A percentile compares a stretch with the other conserved stretches of the same genome.
These are phyloP conservation scores for Venustaconcha ellipsiformis DNA, from an alignment of 1,140 invertebrate species.

Conservation along the genomic window DNA sequence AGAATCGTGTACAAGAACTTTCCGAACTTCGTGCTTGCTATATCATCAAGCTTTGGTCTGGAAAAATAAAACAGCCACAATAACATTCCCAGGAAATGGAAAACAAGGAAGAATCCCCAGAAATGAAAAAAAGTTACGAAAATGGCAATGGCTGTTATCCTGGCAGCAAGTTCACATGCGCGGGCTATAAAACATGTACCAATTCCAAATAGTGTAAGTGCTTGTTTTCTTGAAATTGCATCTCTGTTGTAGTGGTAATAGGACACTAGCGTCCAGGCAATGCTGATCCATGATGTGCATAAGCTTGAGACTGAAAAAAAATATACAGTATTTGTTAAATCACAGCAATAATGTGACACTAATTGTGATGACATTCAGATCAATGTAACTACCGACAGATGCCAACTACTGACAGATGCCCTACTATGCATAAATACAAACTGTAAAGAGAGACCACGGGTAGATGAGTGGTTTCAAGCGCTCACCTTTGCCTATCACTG, in stretches of 20 bases:
- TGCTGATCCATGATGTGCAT: constrained; percentile 7
- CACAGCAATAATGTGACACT: no score
- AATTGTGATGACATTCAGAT: no score
- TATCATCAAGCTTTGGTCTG: constrained; percentile 11
- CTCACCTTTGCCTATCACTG: no score
- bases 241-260: constrained; percentile 15
- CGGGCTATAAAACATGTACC: not conserved
- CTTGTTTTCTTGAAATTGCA: not conserved
- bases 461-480: no score
- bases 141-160: constrained; percentile 4
- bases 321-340: not conserved
- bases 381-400: no score
- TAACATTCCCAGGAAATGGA: constrained; percentile 4
- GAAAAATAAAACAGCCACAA: constrained; percentile 3
- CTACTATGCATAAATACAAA: no score
- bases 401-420: no score
- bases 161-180: not conserved
- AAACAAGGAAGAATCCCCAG: not conserved
- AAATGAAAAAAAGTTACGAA: constrained; percentile 2
- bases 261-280: constrained; percentile 11
- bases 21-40: not conserved
- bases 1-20: constrained; percentile 11
- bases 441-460: no score
- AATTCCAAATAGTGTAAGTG: constrained; percentile 7
- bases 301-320: constrained; percentile 19